Evolutionary conservation across 2,113 vertebrate species (phyloP).

Genomic region (Peromyscus leucopus): DNA sequence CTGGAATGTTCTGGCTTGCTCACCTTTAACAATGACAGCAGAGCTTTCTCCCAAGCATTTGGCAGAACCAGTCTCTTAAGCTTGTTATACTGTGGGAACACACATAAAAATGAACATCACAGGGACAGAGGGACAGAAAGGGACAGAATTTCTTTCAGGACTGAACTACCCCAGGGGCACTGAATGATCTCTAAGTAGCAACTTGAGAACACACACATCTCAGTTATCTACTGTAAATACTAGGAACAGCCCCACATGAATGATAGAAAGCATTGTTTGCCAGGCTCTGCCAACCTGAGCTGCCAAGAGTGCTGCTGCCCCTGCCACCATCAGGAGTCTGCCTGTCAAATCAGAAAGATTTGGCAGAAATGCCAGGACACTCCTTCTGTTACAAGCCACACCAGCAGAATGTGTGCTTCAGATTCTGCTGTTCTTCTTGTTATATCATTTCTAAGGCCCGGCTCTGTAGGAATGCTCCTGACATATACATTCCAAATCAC

Average conservation of each 20-base stretch:
- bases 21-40: background rate
- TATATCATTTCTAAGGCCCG: background rate
- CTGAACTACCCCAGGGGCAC: background rate
- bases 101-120: background rate
- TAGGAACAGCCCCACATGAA: background rate
- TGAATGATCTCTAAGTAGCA: background rate
- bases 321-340: background rate
- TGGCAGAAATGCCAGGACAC: background rate
- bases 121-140: background rate
- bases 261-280: background rate
- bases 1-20: constrained; percentile 20
- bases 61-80: constrained; percentile 28
- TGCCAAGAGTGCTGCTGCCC: background rate
- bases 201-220: background rate
- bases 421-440: background rate
- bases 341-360: constrained; percentile 47
- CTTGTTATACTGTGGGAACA: background rate
- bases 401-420: background rate
- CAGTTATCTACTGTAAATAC: background rate
- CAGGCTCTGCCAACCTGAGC: background rate
- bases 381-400: background rate
- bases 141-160: constrained; percentile 32
- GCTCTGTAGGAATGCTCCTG: background rate
- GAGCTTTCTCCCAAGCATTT: constrained; percentile 12
- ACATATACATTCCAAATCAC: background rate